A percentile compares a stretch with the other conserved stretches of the same genome.
phyloP scores from a whole-genome alignment of 2,888 invertebrate genomes.

The Drosophila sordidula region DNA sequence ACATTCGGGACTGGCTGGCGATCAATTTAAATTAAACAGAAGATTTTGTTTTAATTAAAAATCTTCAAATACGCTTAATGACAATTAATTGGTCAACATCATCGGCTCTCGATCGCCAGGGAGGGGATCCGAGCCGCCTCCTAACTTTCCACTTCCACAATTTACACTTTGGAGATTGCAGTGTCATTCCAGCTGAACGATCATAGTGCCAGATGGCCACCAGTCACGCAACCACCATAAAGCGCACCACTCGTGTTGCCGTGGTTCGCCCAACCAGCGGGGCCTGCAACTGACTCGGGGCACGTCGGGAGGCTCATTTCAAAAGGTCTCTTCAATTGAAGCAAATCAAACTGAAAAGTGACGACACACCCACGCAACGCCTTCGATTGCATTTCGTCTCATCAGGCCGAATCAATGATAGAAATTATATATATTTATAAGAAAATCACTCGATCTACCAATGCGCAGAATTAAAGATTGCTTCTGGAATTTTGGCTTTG shows the following conservation, averaged over 20 bases:
- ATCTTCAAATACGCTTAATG: conserved; percentile 81
- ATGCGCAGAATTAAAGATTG: conserved; percentile 18
- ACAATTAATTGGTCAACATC: conserved; percentile 80
- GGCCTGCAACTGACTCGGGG: conserved; percentile 10
- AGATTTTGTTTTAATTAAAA: conserved; percentile 81
- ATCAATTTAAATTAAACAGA: conserved; percentile 80
- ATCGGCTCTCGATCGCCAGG: conserved; percentile 51
- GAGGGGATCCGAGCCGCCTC: conserved; percentile 16
- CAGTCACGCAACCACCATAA: conserved; percentile 78
- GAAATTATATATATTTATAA: conserved; percentile 9
- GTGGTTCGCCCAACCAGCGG: no score
- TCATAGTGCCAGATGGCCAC: conserved; percentile 62
- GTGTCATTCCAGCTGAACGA: conserved; percentile 42
- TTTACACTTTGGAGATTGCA: conserved; percentile 55
- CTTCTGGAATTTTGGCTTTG: not conserved
- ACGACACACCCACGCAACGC: conserved; percentile 60
- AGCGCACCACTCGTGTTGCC: conserved; percentile 24
- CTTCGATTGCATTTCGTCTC: conserved; percentile 31
- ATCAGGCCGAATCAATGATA: conserved; percentile 20
- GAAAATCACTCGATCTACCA: conserved; percentile 43
- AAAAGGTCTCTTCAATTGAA: conserved; percentile 69
- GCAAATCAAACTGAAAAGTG: conserved; percentile 69
- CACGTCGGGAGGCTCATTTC: conserved; percentile 26
- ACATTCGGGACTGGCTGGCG: conserved; percentile 52
- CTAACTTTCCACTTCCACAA: conserved; percentile 35